phyloP scores from a whole-genome alignment of 2,113 vertebrate species.

The Turdus rufiventris region DNA sequence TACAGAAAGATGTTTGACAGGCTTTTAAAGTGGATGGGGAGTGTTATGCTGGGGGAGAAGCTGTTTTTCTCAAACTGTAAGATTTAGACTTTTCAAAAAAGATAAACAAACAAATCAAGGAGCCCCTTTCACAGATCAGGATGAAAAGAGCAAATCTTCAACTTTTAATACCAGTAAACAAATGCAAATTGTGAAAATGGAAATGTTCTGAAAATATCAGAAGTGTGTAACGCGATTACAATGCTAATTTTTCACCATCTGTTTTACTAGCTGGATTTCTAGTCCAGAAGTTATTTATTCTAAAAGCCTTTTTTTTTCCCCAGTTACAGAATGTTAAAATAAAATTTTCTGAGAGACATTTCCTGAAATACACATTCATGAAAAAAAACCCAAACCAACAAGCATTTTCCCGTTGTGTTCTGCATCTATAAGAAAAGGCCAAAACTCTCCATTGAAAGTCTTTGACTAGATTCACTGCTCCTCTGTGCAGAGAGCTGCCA shows the following conservation, averaged over 20 bases:
- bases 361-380: background rate
- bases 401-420: background rate
- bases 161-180: background rate
- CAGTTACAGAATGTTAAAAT: background rate
- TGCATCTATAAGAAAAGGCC: background rate
- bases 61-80: background rate
- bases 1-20: conserved; percentile 42
- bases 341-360: background rate
- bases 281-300: background rate
- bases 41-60: background rate
- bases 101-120: background rate
- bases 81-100: background rate
- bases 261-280: background rate
- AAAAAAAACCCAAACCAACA: background rate
- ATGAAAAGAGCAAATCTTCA: background rate
- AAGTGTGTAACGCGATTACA: background rate
- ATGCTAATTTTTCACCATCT: background rate
- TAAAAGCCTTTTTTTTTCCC: background rate
- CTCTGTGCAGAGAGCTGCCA: background rate
- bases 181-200: background rate
- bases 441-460: background rate
- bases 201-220: background rate
- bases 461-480: background rate
- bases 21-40: background rate
- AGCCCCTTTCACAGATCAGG: background rate